Evolutionary conservation across 2,888 invertebrate genomes (phyloP).

Genomic region (Agonopterix heracliana): DNA sequence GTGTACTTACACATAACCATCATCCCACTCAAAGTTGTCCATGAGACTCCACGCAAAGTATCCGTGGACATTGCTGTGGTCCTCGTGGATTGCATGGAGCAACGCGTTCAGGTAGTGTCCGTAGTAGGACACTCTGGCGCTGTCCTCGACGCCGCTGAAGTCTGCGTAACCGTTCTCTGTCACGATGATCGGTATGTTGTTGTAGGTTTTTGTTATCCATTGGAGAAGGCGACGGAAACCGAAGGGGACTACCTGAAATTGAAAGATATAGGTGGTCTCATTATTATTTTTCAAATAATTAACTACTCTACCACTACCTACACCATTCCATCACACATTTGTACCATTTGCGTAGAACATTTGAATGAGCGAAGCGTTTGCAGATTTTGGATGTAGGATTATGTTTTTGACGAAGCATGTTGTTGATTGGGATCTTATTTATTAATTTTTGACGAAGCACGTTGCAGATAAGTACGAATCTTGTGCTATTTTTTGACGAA

Average conservation of each 20-base stretch:
- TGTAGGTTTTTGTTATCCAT: constrained; percentile 72
- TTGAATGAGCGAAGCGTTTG: too few relatives aligned
- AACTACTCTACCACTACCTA: too few relatives aligned
- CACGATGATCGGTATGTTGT: constrained; percentile 70
- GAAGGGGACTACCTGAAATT: constrained; percentile 71
- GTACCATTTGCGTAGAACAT: too few relatives aligned
- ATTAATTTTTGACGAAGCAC: too few relatives aligned
- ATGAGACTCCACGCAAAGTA: constrained; percentile 89
- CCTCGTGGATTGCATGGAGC: constrained; percentile 71
- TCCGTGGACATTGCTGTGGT: constrained; percentile 79
- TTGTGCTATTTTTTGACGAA: too few relatives aligned
- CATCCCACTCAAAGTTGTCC: constrained; percentile 90
- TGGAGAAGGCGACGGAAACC: constrained; percentile 74
- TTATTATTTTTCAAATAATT: too few relatives aligned
- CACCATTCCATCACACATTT: too few relatives aligned
- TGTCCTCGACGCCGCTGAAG: constrained; percentile 67
- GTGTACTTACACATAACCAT: constrained; percentile 81
- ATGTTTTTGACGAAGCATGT: too few relatives aligned
- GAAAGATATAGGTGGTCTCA: neutral
- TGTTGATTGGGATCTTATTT: too few relatives aligned
- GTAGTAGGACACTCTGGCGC: constrained; percentile 75
- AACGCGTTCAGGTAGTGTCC: constrained; percentile 69
- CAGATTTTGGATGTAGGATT: too few relatives aligned
- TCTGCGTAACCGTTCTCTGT: constrained; percentile 76
- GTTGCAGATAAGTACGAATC: too few relatives aligned